Percentiles rank a stretch among this genome's conserved stretches.
Evolutionary conservation across 2,888 invertebrate genomes (phyloP).

Genomic region (Branchellion lobata): DNA sequence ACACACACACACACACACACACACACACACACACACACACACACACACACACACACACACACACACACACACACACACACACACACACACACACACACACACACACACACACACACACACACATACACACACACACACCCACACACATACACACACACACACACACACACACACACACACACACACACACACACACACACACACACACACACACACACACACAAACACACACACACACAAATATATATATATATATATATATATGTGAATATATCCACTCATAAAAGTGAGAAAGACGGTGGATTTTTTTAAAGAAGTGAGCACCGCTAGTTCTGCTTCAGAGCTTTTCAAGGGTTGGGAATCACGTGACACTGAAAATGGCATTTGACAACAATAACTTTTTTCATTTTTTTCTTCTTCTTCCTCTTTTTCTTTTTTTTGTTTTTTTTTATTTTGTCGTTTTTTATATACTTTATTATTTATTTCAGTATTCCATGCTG

Average conservation of each 20-base stretch:
- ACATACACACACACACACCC: neutral
- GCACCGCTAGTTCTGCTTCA: no score
- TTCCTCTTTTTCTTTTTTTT: no score
- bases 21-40: neutral
- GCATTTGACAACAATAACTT: no score
- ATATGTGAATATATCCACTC: neutral
- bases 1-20: neutral
- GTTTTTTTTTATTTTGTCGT: no score
- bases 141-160: neutral
- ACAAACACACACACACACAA: conserved; percentile 12
- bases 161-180: conserved; percentile 7
- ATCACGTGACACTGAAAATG: no score
- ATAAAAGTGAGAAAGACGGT: no score
- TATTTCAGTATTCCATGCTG: no score
- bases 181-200: conserved; percentile 8
- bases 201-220: conserved; percentile 16
- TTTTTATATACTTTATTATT: no score
- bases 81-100: neutral
- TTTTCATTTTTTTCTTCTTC: no score
- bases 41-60: neutral
- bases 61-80: neutral
- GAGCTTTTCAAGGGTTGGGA: no score
- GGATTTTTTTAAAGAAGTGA: no score
- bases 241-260: conserved; percentile 29
- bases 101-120: neutral